Evolutionary conservation across 1,140 invertebrate genomes (phyloP).

Genomic region (Rhopalosiphum padi): DNA sequence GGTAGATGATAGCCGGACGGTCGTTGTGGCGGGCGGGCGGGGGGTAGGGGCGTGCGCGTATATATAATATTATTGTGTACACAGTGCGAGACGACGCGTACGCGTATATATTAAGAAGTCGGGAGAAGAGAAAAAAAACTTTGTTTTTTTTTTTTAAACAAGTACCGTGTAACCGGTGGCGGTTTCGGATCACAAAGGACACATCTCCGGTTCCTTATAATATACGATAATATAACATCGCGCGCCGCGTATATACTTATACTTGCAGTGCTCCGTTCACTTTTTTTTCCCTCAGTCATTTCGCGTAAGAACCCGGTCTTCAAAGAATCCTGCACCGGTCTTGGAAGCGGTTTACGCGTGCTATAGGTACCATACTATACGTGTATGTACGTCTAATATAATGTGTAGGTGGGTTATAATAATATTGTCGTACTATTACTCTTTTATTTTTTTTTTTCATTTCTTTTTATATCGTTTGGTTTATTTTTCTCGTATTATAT

Average conservation of each 20-base stretch:
- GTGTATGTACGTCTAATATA: neutral
- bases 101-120: neutral
- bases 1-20: neutral
- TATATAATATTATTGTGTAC: neutral
- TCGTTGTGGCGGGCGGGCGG: too few relatives aligned
- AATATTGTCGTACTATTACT: neutral
- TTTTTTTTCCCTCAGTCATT: neutral
- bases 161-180: conserved; percentile 49
- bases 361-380: neutral
- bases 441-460: neutral
- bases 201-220: conserved; percentile 42
- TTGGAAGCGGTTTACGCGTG: conserved; percentile 43
- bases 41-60: too few relatives aligned
- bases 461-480: neutral
- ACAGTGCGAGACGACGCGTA: neutral
- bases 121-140: conserved; percentile 34
- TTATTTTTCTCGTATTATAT: neutral
- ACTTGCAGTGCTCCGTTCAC: neutral
- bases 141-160: neutral
- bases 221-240: neutral
- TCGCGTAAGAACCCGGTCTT: conserved; percentile 45
- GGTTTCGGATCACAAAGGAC: conserved; percentile 54
- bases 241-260: too few relatives aligned
- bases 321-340: conserved; percentile 44
- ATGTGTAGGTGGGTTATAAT: neutral